These are phyloP conservation scores for Exephanes ischioxanthus DNA, from an alignment of 2,888 invertebrate genomes.

Conservation along the genomic window DNA sequence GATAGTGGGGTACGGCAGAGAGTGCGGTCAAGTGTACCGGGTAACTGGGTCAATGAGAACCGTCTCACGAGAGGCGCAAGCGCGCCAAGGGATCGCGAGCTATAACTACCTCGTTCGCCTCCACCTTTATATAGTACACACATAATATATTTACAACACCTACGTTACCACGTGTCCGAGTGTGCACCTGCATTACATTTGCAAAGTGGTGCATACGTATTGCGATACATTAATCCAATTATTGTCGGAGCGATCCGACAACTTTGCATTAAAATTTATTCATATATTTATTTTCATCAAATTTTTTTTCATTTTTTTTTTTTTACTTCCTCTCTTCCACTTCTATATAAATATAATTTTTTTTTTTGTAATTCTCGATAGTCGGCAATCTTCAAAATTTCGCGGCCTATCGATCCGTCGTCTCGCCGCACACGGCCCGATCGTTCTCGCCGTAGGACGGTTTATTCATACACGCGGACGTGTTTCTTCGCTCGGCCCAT, in stretches of 20 bases:
- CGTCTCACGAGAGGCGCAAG: constrained; percentile 76
- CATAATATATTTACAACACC: constrained; percentile 32
- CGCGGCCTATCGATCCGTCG: neutral
- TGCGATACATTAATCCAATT: constrained; percentile 33
- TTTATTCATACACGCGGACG: constrained; percentile 6
- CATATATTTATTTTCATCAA: neutral
- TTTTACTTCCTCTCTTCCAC: neutral
- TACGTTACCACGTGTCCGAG: neutral
- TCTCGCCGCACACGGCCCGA: neutral
- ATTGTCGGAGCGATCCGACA: constrained; percentile 13
- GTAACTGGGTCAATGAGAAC: constrained; percentile 84
- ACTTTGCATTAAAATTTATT: neutral
- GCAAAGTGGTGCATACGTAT: constrained; percentile 1
- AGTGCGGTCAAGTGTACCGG: constrained; percentile 85
- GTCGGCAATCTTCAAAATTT: neutral
- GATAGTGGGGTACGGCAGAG: constrained; percentile 72
- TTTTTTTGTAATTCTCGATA: neutral
- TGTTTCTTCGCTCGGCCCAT: constrained; percentile 34
- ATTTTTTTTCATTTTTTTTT: neutral
- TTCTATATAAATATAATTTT: neutral
- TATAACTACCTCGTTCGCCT: constrained; percentile 66
- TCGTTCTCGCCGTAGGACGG: neutral
- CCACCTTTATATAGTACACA: constrained; percentile 54
- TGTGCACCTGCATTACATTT: constrained; percentile 28
- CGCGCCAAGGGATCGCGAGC: constrained; percentile 71